phyloP scores from a whole-genome alignment of 2,888 invertebrate genomes.

The Lasioglossum pauxillum region DNA sequence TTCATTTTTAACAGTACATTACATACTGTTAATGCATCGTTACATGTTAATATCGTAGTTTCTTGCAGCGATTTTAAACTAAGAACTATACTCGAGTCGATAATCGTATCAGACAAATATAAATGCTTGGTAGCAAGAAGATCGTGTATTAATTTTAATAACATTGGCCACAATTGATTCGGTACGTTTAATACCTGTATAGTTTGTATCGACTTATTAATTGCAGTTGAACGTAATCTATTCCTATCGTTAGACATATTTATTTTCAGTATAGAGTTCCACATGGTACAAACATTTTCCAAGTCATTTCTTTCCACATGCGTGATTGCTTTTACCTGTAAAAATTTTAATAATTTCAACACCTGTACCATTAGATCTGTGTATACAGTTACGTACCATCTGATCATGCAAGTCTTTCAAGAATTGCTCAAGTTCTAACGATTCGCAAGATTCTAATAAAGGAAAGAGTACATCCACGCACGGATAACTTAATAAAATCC shows the following conservation, averaged over 20 bases:
- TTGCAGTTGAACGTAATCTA: slow-evolving; percentile 67
- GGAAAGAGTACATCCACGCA: slow-evolving; percentile 65
- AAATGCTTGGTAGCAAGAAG: slow-evolving; percentile 69
- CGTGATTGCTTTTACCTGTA: slow-evolving; percentile 66
- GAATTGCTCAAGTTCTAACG: slow-evolving; percentile 70
- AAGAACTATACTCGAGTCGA: slow-evolving; percentile 74
- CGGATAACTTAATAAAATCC: slow-evolving; percentile 68
- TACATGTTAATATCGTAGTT: slow-evolving; percentile 64
- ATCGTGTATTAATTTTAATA: slow-evolving; percentile 67
- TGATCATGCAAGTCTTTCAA: slow-evolving; percentile 55
- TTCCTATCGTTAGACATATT: slow-evolving; percentile 72
- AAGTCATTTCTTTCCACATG: slow-evolving; percentile 59
- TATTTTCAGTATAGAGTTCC: slow-evolving; percentile 75
- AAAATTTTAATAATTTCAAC: slow-evolving; percentile 7
- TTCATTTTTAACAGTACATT: slow-evolving; percentile 73
- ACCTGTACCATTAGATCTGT: neutral
- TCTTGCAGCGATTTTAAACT: slow-evolving; percentile 70
- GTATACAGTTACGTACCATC: slow-evolving; percentile 42
- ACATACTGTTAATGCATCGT: slow-evolving; percentile 73
- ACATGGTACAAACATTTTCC: slow-evolving; percentile 70
- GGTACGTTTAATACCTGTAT: slow-evolving; percentile 64
- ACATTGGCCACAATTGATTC: slow-evolving; percentile 60
- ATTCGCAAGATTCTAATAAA: slow-evolving; percentile 69
- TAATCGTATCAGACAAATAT: slow-evolving; percentile 66
- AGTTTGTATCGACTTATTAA: slow-evolving; percentile 67